Evolutionary conservation across 2,113 vertebrate genomes (phyloP).

Genomic region (Corythoichthys intestinalis): DNA sequence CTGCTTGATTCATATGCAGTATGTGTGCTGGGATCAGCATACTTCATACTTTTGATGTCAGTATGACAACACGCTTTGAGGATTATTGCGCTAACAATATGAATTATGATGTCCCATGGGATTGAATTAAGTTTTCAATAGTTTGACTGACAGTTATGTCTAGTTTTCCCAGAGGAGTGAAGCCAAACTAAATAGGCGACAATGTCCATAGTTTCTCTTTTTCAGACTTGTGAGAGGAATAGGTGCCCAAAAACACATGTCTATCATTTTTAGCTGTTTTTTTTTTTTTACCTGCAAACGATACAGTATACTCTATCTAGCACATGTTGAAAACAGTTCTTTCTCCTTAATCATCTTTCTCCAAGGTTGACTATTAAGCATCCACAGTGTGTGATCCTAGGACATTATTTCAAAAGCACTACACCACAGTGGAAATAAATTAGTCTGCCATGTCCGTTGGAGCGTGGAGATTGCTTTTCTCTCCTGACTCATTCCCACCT

Average conservation of each 20-base stretch:
- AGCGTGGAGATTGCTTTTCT: conserved; percentile 2
- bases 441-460: not conserved
- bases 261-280: not conserved
- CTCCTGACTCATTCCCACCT: not conserved
- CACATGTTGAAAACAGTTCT: not conserved
- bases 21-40: not conserved
- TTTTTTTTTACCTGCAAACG: not conserved
- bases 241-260: not conserved
- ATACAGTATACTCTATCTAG: not conserved
- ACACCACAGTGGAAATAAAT: conserved; percentile 1
- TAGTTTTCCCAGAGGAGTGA: not conserved
- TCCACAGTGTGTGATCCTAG: not conserved
- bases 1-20: not conserved
- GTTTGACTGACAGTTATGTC: not conserved
- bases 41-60: not conserved
- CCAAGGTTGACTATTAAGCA: conserved; percentile 1
- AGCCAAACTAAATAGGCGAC: not conserved
- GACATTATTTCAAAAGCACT: conserved; percentile 8
- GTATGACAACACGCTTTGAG: not conserved
- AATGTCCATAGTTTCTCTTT: not conserved
- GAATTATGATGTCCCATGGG: not conserved
- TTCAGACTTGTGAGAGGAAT: not conserved
- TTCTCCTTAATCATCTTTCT: conserved; percentile 10
- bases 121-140: not conserved
- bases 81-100: not conserved